Base-by-base conservation (phyloP, 2,797 vertebrate genomes). In the Chelmon rostratus region DNA sequence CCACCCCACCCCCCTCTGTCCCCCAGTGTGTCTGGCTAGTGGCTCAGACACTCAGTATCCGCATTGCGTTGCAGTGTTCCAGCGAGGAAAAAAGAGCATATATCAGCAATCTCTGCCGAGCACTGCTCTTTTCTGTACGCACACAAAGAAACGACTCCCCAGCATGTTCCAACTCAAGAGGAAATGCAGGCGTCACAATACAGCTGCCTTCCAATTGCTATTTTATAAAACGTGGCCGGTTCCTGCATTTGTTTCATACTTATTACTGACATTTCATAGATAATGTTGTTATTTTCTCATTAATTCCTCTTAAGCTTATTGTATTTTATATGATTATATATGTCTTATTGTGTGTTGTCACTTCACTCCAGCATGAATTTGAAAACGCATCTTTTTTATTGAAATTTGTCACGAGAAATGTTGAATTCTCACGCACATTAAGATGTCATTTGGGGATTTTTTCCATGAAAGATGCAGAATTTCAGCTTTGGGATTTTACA, bases 31-130 rank as follows among this genome's bases (percentile, higher is more conserved):
- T 95, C 95, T 96, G 92, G 94, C 93, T 90, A 92, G 92, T 95
- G 93, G 91, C 94, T 94, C 92, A 93, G 94, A 93, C 95, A 95
- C 94, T 91, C 91, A 88, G 92, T 92, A 95, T 96, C 95, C 94
- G 95, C 95, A 96, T 95, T 96, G 95, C 95, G 95, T 95, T 95
- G 94, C 93, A 91, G 93, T 84, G 89, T 93, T 94, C 92, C 86
- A 89, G 89, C 67, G 80, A 92, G 91, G 76, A 85, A 90, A 93
- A 93, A 94, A 94, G 91, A 93, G 94, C 93, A 90, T 85, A 93
- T 95, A 96, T 96, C 95, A 95, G 94, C 95, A 95, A 93, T 95
- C 93, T 94, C 78, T 84, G 90, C 88, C 86, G 77, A 86, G 90
- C 88, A 52, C 92, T 93, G 89, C 93, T 94, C 87, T 91, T 93